Base-by-base conservation (phyloP, 2,113 vertebrate species). In the Neodon shergylaensis region DNA sequence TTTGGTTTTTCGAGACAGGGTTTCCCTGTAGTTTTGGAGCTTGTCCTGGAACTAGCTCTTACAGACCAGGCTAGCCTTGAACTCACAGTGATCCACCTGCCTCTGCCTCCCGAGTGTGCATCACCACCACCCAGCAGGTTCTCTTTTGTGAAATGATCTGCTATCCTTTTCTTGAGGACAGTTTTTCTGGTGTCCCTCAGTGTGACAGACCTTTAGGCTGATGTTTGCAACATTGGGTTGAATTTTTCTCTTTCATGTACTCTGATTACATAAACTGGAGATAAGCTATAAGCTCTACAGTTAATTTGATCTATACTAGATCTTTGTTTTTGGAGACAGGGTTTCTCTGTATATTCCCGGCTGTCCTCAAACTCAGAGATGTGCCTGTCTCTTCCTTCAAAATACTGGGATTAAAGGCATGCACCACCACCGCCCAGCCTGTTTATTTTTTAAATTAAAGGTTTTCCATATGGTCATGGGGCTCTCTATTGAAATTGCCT, bases 231-330 rank as follows among this genome's bases (percentile, higher is more conserved):
- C 36, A 58, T 0, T 49, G 52, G 7, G 24, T 58, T 17, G 68
- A 61, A 36, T 93, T 91, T 85, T 44, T 63, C 33, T n/a, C 19
- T 7, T 21, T 3, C 6, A 42, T 52, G 26, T 76, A 26, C 68
- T 66, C 61, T 87, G 7, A 49, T 89, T 70, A 65, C 31, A 83
- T 90, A 73, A 77, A 77, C 49, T 65, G 44, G 39, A 54, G 33
- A 44, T 1, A 73, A n/a, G 81, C 33, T 81, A 12, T 61, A 79
- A 68, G n/a, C 58, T 85, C 36, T 66, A 9, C 90, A 42, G 5
- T 88, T 82, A 52, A 52, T 89, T 87, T 66, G 52, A 49, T 88
- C 90, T 36, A 31, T 89, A 81, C 65, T 88, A 90, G 88, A 58
- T 79, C 17, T 39, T 74, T 73, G 36, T 39, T 73, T 39, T 24